Base-by-base conservation (phyloP, 2,888 invertebrate species). In the Clanis bilineata region DNA sequence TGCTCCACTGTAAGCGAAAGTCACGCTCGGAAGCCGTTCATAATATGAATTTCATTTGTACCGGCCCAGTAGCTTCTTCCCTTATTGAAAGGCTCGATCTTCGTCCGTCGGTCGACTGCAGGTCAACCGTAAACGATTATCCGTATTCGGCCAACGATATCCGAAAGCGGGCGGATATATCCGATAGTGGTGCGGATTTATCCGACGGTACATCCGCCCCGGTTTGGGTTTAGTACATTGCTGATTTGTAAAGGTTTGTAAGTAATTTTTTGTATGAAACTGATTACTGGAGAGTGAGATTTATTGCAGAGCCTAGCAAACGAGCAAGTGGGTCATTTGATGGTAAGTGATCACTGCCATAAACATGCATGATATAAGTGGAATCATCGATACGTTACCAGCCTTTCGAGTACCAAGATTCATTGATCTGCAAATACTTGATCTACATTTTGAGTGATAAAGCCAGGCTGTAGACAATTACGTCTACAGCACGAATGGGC, bases 41-140 rank as follows among this genome's bases (percentile, higher is more conserved):
- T 51, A 32, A 51, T 51, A 51, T 51, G 51, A 51, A 51, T 51
- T 51, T 51, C 32, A 51, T 51, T 51, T 51, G 51, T 51, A 51
- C 32, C 51, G 51, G 32, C 18, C 32, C 51, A 51, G 28, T 51
- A 18, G 10, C 32, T 51, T 51, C 32, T 45, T 28, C 51, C 51
- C 25, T 51, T 51, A 51, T 51, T 51, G 51, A 51, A 51, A 51
- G 51, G 32, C 51, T 51, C 28, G 51, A 51, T 51, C 32, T 51
- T 51, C 51, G 51, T 4, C 18, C 28, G 32, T 18, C 18, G 9
- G 32, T 10, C 51, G 51, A 18, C 18, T 28, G 28, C 51, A 51
- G 51, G 51, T 51, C 51, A 51, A 51, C 28, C 51, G 28, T 51
- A 18, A 51, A 51, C 51, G 51, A 32, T 51, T 51, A 51, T 51